Percentiles rank a stretch among this genome's conserved stretches.
These are phyloP conservation scores for Falco rusticolus DNA, from an alignment of 2,797 vertebrate species.

Conservation along the genomic window DNA sequence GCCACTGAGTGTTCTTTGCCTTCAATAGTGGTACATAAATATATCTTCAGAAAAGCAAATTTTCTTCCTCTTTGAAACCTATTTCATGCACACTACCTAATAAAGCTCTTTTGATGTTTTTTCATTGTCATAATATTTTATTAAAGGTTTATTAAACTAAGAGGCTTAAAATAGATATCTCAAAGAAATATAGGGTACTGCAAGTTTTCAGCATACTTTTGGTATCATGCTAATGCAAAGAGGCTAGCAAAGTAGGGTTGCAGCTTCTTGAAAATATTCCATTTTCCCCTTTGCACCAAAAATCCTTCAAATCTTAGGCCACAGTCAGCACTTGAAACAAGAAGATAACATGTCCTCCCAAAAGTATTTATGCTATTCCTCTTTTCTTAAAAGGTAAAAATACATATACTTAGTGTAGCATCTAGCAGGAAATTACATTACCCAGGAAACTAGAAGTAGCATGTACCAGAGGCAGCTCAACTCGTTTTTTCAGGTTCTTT, in stretches of 20 bases:
- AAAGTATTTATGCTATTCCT: not conserved
- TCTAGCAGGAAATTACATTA: not conserved
- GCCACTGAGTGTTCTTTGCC: not conserved
- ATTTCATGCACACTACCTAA: not conserved
- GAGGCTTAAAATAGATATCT: not conserved
- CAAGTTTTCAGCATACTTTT: not conserved
- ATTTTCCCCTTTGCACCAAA: not conserved
- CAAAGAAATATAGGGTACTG: not conserved
- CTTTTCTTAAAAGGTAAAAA: not conserved
- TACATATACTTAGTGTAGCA: not conserved
- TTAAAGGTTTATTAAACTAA: conserved; percentile 2
- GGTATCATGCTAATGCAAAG: not conserved
- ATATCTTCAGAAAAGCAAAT: not conserved
- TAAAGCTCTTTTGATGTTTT: not conserved
- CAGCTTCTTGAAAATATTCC: not conserved
- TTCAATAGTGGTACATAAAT: not conserved
- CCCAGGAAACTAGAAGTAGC: not conserved
- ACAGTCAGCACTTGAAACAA: not conserved
- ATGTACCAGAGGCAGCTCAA: not conserved
- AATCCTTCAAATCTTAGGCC: not conserved
- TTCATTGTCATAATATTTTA: not conserved
- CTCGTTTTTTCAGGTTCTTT: not conserved
- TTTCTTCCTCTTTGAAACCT: not conserved
- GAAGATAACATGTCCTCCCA: not conserved
- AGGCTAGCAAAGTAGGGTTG: not conserved